Evolutionary conservation across 2,888 invertebrate genomes (phyloP), one percentile per base, ranked within the genome.

Genomic region (Reticulitermes lucifugus): DNA sequence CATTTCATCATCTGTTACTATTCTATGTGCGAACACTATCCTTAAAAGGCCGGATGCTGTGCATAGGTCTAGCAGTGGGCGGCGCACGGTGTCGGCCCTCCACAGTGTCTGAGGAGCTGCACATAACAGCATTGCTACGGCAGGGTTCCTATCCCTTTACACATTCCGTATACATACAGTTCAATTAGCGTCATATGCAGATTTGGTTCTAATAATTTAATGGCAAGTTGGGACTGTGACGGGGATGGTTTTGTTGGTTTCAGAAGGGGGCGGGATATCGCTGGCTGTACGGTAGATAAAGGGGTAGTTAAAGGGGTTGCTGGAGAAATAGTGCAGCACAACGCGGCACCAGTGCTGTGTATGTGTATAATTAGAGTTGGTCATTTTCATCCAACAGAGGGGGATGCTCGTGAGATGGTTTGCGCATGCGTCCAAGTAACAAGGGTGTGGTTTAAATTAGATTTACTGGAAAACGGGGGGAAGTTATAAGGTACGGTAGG

Each of bases 151-250:
- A 55, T 18, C 55, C 55, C 55, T 55, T 46, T 25, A 25, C 25
- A 65, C 6, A 65, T 35, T 29, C 73, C 0, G 41, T 73, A 41
- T 73, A 41, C 73, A 70, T 77, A 71, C 46, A 70, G 43, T 43
- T 29, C 85, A 81, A 85, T 85, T 60, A 82, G 60, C 59, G 85
- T 85, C 85, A 82, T 75, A 81, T 85, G 85, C 85, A 85, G 85
- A 85, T 85, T 85, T 75, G 35, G 79, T 77, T 73, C 71, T 81
- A 85, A 85, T 85, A 85, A 85, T 85, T 85, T 85, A 85, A 85
- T 83, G 75, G 81, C 82, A 73, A 55, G 73, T 25, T 25, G 65
- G 65, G 65, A n/a, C 4, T 65, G 6, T 65, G n/a, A n/a, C 6
- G 65, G 25, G 65, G 65, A 25, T 65, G 65, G 65, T 60, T 60